phyloP scores from a whole-genome alignment of 2,888 invertebrate genomes.

The Microctonus brassicae region DNA sequence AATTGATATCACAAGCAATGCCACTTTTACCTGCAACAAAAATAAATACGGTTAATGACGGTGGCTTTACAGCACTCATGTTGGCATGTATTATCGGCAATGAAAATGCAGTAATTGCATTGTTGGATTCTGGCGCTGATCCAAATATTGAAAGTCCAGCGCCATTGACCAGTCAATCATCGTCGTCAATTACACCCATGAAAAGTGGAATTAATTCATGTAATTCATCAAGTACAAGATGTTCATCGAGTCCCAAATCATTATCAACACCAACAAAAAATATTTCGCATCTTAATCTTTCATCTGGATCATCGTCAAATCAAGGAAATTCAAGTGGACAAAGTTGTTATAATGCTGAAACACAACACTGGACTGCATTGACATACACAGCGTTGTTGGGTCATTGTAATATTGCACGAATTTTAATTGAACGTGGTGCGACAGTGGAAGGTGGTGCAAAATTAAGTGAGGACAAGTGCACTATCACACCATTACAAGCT shows the following conservation, averaged over 20 bases:
- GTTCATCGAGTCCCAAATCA: conserved; percentile 49
- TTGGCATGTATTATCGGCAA: conserved; percentile 85
- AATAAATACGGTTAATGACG: conserved; percentile 83
- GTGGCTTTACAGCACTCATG: conserved; percentile 88
- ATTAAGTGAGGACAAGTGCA: conserved; percentile 86
- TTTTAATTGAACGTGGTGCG: conserved; percentile 85
- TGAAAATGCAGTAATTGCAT: conserved; percentile 79
- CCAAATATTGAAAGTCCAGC: conserved; percentile 85
- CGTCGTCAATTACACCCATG: conserved; percentile 53
- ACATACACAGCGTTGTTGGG: conserved; percentile 83
- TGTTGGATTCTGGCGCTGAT: conserved; percentile 86
- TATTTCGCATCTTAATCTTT: conserved; percentile 20
- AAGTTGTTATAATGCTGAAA: conserved; percentile 72
- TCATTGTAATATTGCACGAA: conserved; percentile 71
- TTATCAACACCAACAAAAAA: conserved; percentile 61
- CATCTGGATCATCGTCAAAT: conserved; percentile 34
- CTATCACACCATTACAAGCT: conserved; percentile 89
- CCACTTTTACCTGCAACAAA: conserved; percentile 81
- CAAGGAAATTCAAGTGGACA: conserved; percentile 40
- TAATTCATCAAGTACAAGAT: conserved; percentile 45
- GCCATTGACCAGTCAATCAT: conserved; percentile 55
- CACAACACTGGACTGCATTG: conserved; percentile 89
- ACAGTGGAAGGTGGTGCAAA: conserved; percentile 89
- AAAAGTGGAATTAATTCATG: conserved; percentile 47
- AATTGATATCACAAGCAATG: conserved; percentile 83